phyloP scores from a whole-genome alignment of 2,888 invertebrate genomes.

The Ellobium chinense region DNA sequence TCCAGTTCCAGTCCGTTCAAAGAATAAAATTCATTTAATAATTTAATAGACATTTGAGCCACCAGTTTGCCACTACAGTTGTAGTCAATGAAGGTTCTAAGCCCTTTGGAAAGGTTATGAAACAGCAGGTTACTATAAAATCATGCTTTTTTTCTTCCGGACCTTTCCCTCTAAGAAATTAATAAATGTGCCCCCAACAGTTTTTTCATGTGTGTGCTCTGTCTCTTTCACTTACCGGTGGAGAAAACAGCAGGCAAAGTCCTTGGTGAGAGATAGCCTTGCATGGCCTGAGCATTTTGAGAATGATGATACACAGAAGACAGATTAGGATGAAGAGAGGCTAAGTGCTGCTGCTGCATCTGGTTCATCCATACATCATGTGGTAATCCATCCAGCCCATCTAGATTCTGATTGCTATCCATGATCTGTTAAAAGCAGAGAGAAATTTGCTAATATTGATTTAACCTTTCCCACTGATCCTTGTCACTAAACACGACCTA shows the following conservation, averaged over 20 bases:
- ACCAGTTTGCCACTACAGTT: no score
- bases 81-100: no score
- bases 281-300: constrained; percentile 1
- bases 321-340: constrained; percentile 1
- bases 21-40: no score
- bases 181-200: no score
- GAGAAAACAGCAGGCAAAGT: constrained; percentile 10
- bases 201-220: no score
- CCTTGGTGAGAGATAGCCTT: constrained; percentile 12
- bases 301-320: constrained; percentile 19
- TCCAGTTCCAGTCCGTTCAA: no score
- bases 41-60: no score
- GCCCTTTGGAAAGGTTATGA: no score
- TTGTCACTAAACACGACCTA: constrained; percentile 16
- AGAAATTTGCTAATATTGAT: constrained; percentile 24
- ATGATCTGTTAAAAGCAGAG: constrained; percentile 25
- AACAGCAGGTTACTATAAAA: no score
- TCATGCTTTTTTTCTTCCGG: no score
- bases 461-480: constrained; percentile 1
- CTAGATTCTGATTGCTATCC: constrained; percentile 34
- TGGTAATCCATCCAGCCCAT: constrained; percentile 36
- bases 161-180: no score
- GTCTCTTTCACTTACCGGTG: background rate
- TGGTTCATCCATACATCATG: constrained; percentile 31
- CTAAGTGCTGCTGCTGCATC: constrained; percentile 15